Evolutionary conservation across 2,888 invertebrate genomes (phyloP).

Genomic region (Gari tellinella): DNA sequence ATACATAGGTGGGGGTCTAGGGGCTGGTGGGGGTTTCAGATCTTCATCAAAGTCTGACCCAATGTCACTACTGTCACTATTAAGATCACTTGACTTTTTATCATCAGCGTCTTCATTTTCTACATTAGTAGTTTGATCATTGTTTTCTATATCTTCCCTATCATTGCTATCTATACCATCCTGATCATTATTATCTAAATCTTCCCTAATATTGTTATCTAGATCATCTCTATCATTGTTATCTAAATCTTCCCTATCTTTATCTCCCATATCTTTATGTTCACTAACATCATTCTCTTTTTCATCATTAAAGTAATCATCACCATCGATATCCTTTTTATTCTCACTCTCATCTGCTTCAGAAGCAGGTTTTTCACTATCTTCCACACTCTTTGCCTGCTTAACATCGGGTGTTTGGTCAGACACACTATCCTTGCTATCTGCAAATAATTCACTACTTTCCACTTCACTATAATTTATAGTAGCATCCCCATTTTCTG

Average conservation of each 20-base stretch:
- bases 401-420: constrained; percentile 31
- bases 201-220: constrained; percentile 20
- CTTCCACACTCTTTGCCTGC: constrained; percentile 18
- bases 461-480: constrained; percentile 67
- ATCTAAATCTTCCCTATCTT: constrained; percentile 3
- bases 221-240: constrained; percentile 15
- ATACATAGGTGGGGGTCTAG: constrained; percentile 69
- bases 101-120: constrained; percentile 29
- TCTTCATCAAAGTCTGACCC: constrained; percentile 70
- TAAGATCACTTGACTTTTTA: constrained; percentile 55
- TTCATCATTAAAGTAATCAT: constrained; percentile 12
- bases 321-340: constrained; percentile 36
- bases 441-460: constrained; percentile 61
- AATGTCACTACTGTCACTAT: constrained; percentile 70
- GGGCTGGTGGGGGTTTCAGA: constrained; percentile 70
- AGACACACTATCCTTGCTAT: constrained; percentile 66
- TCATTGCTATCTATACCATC: constrained; percentile 23
- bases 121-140: constrained; percentile 17
- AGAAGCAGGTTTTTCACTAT: constrained; percentile 16
- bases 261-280: constrained; percentile 11
- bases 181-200: not conserved
- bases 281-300: constrained; percentile 24
- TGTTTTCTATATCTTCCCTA: constrained; percentile 19
- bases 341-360: constrained; percentile 23
- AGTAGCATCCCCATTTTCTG: constrained; percentile 61